A percentile compares a stretch with the other conserved stretches of the same genome.
These are phyloP conservation scores for Brassicogethes aeneus DNA, from an alignment of 2,888 invertebrate species.

Conservation along the genomic window DNA sequence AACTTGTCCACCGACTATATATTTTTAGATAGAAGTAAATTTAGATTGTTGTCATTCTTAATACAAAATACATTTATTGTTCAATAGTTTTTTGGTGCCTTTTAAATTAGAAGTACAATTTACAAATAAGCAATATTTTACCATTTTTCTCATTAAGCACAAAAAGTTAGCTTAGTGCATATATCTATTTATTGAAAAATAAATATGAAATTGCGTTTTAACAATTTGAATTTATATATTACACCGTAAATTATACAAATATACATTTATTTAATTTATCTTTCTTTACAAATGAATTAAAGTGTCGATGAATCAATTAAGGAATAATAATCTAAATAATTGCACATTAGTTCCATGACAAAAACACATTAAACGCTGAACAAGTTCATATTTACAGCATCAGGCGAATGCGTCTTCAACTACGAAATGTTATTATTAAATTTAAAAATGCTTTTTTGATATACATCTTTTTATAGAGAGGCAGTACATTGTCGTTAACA, in stretches of 20 bases:
- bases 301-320: too few relatives aligned
- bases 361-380: background rate
- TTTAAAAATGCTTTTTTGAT: too few relatives aligned
- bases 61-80: conserved; percentile 19
- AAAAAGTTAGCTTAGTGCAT: conserved; percentile 17
- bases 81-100: conserved; percentile 18
- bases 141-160: conserved; percentile 13
- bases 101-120: conserved; percentile 8
- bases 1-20: background rate
- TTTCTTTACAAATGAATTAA: background rate
- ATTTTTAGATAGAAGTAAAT: background rate
- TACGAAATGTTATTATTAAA: background rate
- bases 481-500: background rate
- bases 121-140: conserved; percentile 7
- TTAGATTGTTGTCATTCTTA: background rate
- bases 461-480: too few relatives aligned
- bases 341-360: background rate
- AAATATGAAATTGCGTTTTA: conserved; percentile 18
- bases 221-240: conserved; percentile 1
- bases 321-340: background rate
- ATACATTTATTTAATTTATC: background rate
- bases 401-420: background rate
- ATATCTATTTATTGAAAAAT: conserved; percentile 15
- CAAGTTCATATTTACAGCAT: conserved; percentile 5
- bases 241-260: background rate